Base-by-base conservation (phyloP, 1,140 invertebrate species). In the Drosophila cardini region DNA sequence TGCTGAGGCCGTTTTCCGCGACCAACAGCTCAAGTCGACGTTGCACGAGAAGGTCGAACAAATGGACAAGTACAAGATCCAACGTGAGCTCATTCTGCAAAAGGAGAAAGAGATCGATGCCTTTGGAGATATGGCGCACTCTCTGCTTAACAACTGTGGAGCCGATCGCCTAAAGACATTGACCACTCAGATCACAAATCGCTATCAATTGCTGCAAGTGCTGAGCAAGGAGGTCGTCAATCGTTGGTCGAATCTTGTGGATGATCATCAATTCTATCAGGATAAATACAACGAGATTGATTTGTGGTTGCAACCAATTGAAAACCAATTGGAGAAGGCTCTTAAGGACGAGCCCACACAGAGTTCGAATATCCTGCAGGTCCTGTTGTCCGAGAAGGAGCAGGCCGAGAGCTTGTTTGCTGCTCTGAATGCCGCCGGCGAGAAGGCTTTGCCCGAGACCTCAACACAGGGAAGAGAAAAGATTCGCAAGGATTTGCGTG, bases 61-160 rank as follows among this genome's bases (percentile, higher is more conserved):
- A 78, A 92, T 98, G n/a, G 93, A 95, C 63, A 94, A 93, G 36
- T 96, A 96, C 67, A 95, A 95, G 73, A 94, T 95, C 13, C 94
- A 96, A 77, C 94, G 96, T n/a, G 95, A 97, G 68, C 92, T 94
- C 34, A 95, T 98, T 61, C 92, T 95, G 34, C 94, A 94, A 16
- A 96, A 96, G 83, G 97, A 98, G 92, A 94, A 94, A 74, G 94
- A 95, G 83, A 96, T 99, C 65, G 98, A 99, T 92, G 94, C 94
- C 26, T 98, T 99, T 92, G 95, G 97, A 9, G 98, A 99, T 92
- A 95, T 95, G 76, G 97, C 96, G n/a, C 97, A 98, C 90, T 94
- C 94, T 21, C 93, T 99, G 50, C 94, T 98, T 0, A 96, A 98
- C 90, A 93, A 95, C 2, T 97, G 96, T 92, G 95, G 95, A 2